These are phyloP conservation scores for Ormyrus thymus DNA, from an alignment of 2,888 invertebrate species.

Conservation along the genomic window DNA sequence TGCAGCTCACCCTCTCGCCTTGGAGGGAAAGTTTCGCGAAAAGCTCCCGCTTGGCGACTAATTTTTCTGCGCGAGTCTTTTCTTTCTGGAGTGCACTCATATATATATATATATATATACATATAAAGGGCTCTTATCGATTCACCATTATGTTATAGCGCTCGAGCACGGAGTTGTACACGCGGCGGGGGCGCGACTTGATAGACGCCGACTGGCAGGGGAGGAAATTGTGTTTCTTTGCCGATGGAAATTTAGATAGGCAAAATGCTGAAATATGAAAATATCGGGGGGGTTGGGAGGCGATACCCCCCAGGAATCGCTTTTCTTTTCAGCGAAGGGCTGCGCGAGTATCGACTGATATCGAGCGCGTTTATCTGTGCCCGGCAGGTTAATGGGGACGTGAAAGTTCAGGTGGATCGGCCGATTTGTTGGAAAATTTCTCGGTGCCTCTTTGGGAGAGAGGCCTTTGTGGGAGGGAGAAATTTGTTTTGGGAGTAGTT, in stretches of 20 bases:
- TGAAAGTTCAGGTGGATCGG: too few relatives aligned
- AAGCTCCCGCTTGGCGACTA: background rate
- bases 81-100: background rate
- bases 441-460: too few relatives aligned
- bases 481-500: too few relatives aligned
- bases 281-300: slow-evolving; percentile 3
- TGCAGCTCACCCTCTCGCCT: background rate
- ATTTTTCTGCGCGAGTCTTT: background rate
- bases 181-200: background rate
- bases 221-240: slow-evolving; percentile 47
- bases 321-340: slow-evolving; percentile 7
- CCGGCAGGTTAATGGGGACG: too few relatives aligned
- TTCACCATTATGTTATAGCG: slow-evolving; percentile 40
- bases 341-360: too few relatives aligned
- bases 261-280: slow-evolving; percentile 44
- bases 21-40: background rate
- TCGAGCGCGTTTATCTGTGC: too few relatives aligned
- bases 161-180: background rate
- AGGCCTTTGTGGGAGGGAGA: too few relatives aligned
- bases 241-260: slow-evolving; percentile 52
- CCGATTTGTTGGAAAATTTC: too few relatives aligned
- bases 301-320: slow-evolving; percentile 17
- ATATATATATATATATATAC: background rate
- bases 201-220: slow-evolving; percentile 40
- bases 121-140: slow-evolving; percentile 26